phyloP scores from a whole-genome alignment of 2,888 invertebrate species.

The Andrena hattorfiana region DNA sequence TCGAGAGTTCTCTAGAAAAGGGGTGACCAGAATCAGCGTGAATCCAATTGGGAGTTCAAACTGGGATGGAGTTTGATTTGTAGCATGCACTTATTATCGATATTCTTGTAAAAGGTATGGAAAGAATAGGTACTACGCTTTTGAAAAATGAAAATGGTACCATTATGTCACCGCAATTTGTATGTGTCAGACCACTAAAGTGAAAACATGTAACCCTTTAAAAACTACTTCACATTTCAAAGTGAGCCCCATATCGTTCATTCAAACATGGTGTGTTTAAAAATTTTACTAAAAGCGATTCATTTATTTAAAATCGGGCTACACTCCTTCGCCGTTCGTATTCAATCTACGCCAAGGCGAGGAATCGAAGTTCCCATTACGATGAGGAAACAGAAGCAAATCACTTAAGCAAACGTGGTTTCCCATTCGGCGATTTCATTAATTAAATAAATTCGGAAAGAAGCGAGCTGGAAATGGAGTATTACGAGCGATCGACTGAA shows the following conservation, averaged over 20 bases:
- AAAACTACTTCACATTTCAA: not conserved
- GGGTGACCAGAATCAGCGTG: too few relatives aligned
- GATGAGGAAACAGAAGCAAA: slow-evolving; percentile 51
- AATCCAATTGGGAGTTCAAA: too few relatives aligned
- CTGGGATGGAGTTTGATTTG: too few relatives aligned
- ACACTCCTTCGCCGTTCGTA: slow-evolving; percentile 8
- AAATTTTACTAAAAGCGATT: slow-evolving; percentile 18
- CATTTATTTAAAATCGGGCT: slow-evolving; percentile 28
- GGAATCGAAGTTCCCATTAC: slow-evolving; percentile 52
- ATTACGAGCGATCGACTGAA: slow-evolving; percentile 43
- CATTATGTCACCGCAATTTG: too few relatives aligned
- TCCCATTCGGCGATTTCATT: slow-evolving; percentile 53
- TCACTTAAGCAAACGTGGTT: slow-evolving; percentile 52
- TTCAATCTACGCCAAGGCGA: slow-evolving; percentile 42
- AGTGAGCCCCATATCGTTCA: not conserved
- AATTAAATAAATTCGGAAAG: slow-evolving; percentile 60
- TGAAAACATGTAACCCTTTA: too few relatives aligned
- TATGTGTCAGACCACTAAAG: too few relatives aligned
- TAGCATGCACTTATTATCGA: too few relatives aligned
- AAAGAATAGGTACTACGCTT: too few relatives aligned
- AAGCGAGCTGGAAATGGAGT: slow-evolving; percentile 30
- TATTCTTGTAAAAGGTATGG: too few relatives aligned
- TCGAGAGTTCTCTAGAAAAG: too few relatives aligned
- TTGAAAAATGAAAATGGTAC: too few relatives aligned
- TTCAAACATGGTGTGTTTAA: not conserved